Base-by-base conservation (phyloP, 2,888 invertebrate genomes). In the Orchestes rusci region DNA sequence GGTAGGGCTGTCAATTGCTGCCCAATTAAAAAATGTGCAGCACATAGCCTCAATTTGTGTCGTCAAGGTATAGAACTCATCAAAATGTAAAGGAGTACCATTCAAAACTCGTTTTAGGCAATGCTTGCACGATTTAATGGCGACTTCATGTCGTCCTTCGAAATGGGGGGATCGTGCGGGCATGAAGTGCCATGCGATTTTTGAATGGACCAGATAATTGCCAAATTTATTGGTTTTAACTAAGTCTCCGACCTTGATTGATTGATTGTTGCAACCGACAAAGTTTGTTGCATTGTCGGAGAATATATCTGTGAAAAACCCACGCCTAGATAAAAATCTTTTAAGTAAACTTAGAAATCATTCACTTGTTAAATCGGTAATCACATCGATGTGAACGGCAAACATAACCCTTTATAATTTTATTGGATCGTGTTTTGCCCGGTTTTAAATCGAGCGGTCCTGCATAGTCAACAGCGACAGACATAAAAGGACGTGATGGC, bases 261-360 rank as follows among this genome's bases (percentile, higher is more conserved):
- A 13, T 30, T 30, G 8, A 12, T 30, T 30, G 30, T 30, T 30
- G 12, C 30, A 30, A 4, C 30, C 30, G 12, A 30, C 30, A 30
- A 30, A 30, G 12, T 30, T 30, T 30, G 8, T 30, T 5, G 12
- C 7, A 33, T 33, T 60, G 39, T 66, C 65, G 2, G 59, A 60
- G 34, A 48, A 57, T 0, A 66, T 46, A 7, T 56, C 44, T 10
- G 39, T n/a, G 1, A 57, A 58, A 16, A 52, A 40, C 19, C 56
- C 55, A 1, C 55, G 39, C 23, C 50, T 16, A 3, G 49, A 23
- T 5, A 40, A 30, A 37, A 55, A 53, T 13, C 55, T 40, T 8
- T 41, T 17, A 2, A 52, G 40, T 30, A 45, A 41, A 15, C 41
- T 23, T 15, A 56, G 23, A 45, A 56, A 55, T 7, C 42, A 27